Percentiles rank a stretch among this genome's conserved stretches.
Conservation (phyloP, 1,140 invertebrate genomes). For the Drosophila setifemur region DNA sequence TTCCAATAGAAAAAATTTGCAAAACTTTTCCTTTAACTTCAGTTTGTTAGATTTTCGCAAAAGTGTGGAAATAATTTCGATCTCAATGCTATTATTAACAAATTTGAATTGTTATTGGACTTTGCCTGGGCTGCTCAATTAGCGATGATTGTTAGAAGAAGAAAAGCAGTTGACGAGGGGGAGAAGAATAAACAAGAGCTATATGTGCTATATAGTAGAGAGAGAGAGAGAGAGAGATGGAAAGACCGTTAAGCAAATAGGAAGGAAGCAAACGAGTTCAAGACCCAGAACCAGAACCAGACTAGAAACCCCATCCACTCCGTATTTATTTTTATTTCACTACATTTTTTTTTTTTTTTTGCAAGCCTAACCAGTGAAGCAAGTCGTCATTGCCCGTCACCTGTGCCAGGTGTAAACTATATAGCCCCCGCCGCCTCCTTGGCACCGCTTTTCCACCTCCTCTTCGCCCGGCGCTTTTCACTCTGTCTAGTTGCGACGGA, state of each 20-base stretch:
- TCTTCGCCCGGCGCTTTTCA: neutral
- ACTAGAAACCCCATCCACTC: slow-evolving; percentile 16
- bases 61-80: slow-evolving; percentile 13
- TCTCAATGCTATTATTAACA: slow-evolving; percentile 18
- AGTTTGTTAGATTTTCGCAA: neutral
- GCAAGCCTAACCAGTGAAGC: slow-evolving; percentile 66
- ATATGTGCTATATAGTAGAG: neutral
- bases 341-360: slow-evolving; percentile 9
- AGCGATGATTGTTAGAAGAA: slow-evolving; percentile 54
- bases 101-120: slow-evolving; percentile 39
- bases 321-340: neutral
- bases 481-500: slow-evolving; percentile 10
- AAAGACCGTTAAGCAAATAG: slow-evolving; percentile 71
- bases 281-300: slow-evolving; percentile 56
- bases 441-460: neutral
- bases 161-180: slow-evolving; percentile 2
- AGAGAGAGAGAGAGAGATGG: neutral
- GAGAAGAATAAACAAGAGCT: neutral
- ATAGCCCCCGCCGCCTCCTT: slow-evolving; percentile 30
- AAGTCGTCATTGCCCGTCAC: slow-evolving; percentile 67
- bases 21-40: no score
- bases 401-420: slow-evolving; percentile 73
- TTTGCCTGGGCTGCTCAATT: slow-evolving; percentile 51
- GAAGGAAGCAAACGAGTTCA: slow-evolving; percentile 68
- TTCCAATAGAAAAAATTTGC: no score